Evolutionary conservation across 2,113 vertebrate species (phyloP).

Genomic region (Lophochroa leadbeateri): DNA sequence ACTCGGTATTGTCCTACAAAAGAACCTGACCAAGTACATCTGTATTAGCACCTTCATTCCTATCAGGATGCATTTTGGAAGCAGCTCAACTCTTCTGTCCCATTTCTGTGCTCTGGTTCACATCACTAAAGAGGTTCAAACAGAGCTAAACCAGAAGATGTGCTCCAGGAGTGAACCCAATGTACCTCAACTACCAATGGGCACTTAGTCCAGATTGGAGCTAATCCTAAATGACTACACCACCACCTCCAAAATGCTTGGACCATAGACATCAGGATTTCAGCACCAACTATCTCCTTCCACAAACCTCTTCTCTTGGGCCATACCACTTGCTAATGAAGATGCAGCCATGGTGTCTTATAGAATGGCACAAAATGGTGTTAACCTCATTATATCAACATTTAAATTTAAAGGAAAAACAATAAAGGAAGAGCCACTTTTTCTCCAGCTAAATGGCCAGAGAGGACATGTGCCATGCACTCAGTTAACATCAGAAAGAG

Average conservation of each 20-base stretch:
- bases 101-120: not conserved
- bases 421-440: not conserved
- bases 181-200: not conserved
- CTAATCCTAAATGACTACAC: not conserved
- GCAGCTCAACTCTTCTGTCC: not conserved
- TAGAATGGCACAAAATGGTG: not conserved
- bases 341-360: not conserved
- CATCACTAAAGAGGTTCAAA: not conserved
- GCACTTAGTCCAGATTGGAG: not conserved
- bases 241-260: not conserved
- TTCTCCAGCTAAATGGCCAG: not conserved
- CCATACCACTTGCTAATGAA: not conserved
- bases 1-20: no score
- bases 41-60: not conserved
- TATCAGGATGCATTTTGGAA: not conserved
- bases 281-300: not conserved
- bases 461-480: rapidly evolving
- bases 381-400: not conserved
- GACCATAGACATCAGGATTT: not conserved
- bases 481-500: not conserved
- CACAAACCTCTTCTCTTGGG: not conserved
- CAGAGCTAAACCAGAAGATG: not conserved
- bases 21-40: not conserved
- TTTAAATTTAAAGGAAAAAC: not conserved
- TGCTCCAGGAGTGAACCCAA: not conserved